Evolutionary conservation across 1,140 invertebrate genomes (phyloP), one percentile per base, ranked within the genome.

Genomic region (Zaprionus africanus): DNA sequence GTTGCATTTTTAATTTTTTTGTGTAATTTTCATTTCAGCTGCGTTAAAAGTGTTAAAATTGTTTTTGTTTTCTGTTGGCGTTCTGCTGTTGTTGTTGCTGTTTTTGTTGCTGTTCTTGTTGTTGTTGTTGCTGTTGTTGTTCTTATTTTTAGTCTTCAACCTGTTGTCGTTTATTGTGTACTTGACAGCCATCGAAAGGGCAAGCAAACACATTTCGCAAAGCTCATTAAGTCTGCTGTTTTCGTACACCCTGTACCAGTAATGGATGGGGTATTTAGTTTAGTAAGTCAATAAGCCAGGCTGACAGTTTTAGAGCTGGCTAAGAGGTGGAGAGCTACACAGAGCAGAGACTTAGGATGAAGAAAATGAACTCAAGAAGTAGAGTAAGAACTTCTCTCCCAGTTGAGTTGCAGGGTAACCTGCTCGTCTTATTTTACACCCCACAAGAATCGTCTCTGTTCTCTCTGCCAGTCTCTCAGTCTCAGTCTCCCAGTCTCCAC

Each of bases 141-240:
- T 81, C 72, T 83, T 71, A 43, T 71, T 71, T 56, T 66, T 76
- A 66, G 68, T 76, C 74, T 87, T 69, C 84, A 87, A 87, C 84
- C 84, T 87, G 84, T 87, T 87, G 84, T 90, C 85, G 84, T 87
- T 87, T 90, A 90, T 90, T 90, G 74, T 71, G 84, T 87, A 87
- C 84, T 87, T 87, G 85, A 87, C 84, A 85, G 84, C 81, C 85
- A 88, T 88, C 85, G 84, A 88, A 88, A 88, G 85, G 85, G 85
- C 85, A 88, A 88, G 82, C 81, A 90, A 88, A 88, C 85, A 88
- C 78, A 88, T 79, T 88, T 88, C 79, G 85, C 85, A 88, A 88
- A 88, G 85, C 85, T 88, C 85, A 88, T 88, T 88, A 88, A 88
- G 85, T 90, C 79, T 76, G 61, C 70, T 69, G 58, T 84, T 67